Conservation (phyloP, 2,113 vertebrate species). For the Anguilla japonica region DNA sequence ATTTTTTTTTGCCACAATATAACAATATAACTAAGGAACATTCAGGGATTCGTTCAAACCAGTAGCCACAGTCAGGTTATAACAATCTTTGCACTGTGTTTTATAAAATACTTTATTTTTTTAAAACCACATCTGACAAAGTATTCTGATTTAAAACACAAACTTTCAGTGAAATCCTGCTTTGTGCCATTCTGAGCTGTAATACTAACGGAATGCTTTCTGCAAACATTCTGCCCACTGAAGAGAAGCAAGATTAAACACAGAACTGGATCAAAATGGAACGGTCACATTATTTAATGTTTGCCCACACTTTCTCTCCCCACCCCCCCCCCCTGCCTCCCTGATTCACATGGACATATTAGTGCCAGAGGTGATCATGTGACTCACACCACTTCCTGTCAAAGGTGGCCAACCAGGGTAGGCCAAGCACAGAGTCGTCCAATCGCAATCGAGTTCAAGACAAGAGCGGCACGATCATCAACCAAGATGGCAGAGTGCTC, state of each 20-base stretch:
- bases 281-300: neutral
- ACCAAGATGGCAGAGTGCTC: neutral
- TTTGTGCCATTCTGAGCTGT: neutral
- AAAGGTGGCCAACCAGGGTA: neutral
- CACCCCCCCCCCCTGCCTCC: neutral
- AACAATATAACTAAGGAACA: too few relatives aligned
- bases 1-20: too few relatives aligned
- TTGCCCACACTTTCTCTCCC: neutral
- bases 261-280: neutral
- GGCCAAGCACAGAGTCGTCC: neutral
- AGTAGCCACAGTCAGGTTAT: too few relatives aligned
- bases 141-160: neutral
- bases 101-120: neutral
- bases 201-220: neutral
- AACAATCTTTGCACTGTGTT: too few relatives aligned
- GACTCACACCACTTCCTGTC: neutral
- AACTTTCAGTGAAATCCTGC: neutral
- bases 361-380: neutral
- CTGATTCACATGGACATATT: neutral
- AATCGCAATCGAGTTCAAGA: too few relatives aligned
- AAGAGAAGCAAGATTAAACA: neutral
- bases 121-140: neutral
- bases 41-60: too few relatives aligned
- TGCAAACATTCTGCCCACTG: neutral
- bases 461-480: neutral